A percentile compares a stretch with the other conserved stretches of the same genome.
phyloP scores from a whole-genome alignment of 2,113 vertebrate genomes.

The Entelurus aequoreus region DNA sequence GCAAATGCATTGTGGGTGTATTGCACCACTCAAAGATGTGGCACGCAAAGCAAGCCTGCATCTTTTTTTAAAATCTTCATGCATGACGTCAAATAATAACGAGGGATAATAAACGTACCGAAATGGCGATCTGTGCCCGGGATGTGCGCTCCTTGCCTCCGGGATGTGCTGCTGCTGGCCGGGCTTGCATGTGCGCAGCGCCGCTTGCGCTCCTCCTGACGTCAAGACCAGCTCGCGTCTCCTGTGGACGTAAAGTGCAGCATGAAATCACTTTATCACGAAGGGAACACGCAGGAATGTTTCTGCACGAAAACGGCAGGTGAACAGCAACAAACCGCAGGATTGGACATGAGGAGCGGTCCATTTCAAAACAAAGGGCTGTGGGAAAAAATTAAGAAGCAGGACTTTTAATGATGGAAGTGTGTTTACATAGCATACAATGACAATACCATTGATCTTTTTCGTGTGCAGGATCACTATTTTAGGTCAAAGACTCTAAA shows the following conservation, averaged over 20 bases:
- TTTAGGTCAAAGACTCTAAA: too few species aligned
- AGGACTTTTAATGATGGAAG: too few species aligned
- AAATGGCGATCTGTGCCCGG: conserved; percentile 52
- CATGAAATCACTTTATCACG: conserved; percentile 33
- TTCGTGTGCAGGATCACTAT: too few species aligned
- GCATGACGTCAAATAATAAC: not conserved
- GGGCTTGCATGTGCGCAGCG: conserved; percentile 49
- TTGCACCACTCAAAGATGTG: conserved; percentile 65
- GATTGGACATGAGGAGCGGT: too few species aligned
- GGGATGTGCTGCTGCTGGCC: conserved; percentile 25
- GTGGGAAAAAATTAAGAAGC: too few species aligned
- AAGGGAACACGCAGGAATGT: too few species aligned
- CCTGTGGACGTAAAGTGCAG: conserved; percentile 47
- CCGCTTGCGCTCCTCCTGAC: conserved; percentile 61
- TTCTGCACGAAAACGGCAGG: too few species aligned
- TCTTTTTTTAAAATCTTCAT: conserved; percentile 29
- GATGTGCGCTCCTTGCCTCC: conserved; percentile 50
- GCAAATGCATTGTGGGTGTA: conserved; percentile 34
- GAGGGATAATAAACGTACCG: conserved; percentile 32
- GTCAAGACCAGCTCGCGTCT: conserved; percentile 59
- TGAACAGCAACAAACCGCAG: too few species aligned
- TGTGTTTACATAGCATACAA: too few species aligned
- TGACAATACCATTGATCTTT: too few species aligned
- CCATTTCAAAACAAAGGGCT: too few species aligned
- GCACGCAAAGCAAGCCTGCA: conserved; percentile 41